A percentile compares a stretch with the other conserved stretches of the same genome.
Conservation (phyloP, 2,113 vertebrate species). For the Cephalopholis sonnerati region DNA sequence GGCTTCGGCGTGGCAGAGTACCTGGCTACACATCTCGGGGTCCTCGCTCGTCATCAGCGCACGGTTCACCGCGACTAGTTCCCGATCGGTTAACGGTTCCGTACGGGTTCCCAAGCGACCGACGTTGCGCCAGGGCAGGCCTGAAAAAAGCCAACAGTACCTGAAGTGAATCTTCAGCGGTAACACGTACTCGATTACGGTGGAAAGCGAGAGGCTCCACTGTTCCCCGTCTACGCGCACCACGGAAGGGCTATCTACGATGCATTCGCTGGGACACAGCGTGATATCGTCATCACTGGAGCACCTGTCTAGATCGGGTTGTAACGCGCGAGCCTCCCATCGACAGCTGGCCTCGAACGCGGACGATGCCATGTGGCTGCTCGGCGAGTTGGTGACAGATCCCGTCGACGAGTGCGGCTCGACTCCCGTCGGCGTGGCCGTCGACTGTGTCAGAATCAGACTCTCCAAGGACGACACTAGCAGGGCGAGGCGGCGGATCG, state of each 20-base stretch:
- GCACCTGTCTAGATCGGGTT: too few relatives aligned
- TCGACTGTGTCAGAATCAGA: too few relatives aligned
- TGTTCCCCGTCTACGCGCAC: background rate
- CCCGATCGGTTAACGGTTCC: background rate
- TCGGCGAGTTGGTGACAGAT: too few relatives aligned
- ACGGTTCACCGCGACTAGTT: background rate
- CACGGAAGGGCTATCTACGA: background rate
- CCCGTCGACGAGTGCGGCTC: too few relatives aligned
- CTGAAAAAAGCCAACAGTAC: slow-evolving; percentile 25
- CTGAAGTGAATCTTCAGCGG: slow-evolving; percentile 23
- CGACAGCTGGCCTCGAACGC: too few relatives aligned
- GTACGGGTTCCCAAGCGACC: background rate
- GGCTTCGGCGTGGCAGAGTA: background rate
- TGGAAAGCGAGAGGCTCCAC: background rate
- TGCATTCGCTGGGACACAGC: background rate
- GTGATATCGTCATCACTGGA: background rate
- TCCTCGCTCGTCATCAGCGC: background rate
- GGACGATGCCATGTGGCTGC: too few relatives aligned
- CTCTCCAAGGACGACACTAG: too few relatives aligned
- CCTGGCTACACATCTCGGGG: background rate
- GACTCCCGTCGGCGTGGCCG: too few relatives aligned
- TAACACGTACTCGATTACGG: background rate
- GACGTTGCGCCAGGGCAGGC: background rate
- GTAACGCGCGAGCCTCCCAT: too few relatives aligned
- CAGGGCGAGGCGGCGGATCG: too few relatives aligned